Base-by-base conservation (phyloP, 2,797 vertebrate species). In the Phoxinus dragarum region DNA sequence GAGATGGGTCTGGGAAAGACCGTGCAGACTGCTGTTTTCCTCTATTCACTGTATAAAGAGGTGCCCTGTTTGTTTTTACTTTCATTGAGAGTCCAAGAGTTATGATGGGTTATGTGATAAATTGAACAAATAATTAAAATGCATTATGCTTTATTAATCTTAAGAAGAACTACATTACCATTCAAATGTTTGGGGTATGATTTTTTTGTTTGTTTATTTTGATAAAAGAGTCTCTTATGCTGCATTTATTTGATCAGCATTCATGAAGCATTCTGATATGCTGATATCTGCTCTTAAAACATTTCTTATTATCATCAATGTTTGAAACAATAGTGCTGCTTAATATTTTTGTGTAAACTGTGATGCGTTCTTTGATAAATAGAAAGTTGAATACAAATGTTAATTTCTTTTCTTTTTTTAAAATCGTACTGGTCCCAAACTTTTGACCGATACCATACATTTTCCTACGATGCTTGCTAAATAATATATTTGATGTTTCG, bases 1-100 rank as follows among this genome's bases (percentile, higher is more conserved):
- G 98, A 99, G 94, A 99, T 99, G 98, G 98, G 98, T 34, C 90
- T 99, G 80, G 98, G 98, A 47, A 99, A 99, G 91, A 99, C 98
- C 0, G 98, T 99, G 5, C 98, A 99, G 94, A 99, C 98, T 0
- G 97, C 97, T 0, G 98, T 99, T 84, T 99, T 99, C 90, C 95
- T 99, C 3, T 99, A 98, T 89, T 99, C 98, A 0, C 95, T 99
- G 2, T 99, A 99, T 79, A 99, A 99, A 91, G 98, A 99, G 97
- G 98, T 97, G 64, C 4, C 66, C 42, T 6, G 11, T 8, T 56
- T 36, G 1, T 27, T 31, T 47, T 12, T 5, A 2, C 5, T n/a
- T 59, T 59, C 56, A 10, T n/a, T 17, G 36, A 40, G 9, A n/a
- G 14, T 47, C 14, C 14, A 44, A 27, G 10, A 61, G 23, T 47